Evolutionary conservation across 2,113 vertebrate species (phyloP), one percentile per base, ranked within the genome.

Genomic region (Hypanus sabinus): DNA sequence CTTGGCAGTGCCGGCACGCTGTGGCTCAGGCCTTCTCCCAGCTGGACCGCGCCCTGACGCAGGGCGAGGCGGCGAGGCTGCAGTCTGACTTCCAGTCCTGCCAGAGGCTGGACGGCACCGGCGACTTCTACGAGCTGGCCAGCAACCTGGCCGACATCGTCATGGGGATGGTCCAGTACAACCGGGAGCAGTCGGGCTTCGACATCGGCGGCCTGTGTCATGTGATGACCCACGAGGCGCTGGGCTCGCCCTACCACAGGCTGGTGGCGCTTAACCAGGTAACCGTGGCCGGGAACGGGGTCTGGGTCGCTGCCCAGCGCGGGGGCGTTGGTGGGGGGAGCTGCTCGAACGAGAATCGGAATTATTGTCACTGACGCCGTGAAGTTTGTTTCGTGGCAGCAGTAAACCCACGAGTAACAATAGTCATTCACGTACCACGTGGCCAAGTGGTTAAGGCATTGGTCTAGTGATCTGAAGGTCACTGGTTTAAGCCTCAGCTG

Each of bases 111-210:
- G 80, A 73, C 1, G 94, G 94, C 24, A 27, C 55, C 0, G 95
- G 96, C 0, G 97, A 98, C 95, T 95, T 95, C 94, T 94, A 94
- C 0, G 96, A 97, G 94, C 94, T 98, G 36, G 94, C 98, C 94
- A 95, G 95, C 94, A 97, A 95, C 94, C 94, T 98, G 94, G 97
- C 97, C 0, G 97, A 96, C 36, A 95, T 98, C 94, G 80, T 98
- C 94, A 97, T 97, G 95, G 97, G 96, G 22, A 94, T 96, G 0
- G 98, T 98, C 94, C 98, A 98, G 95, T 98, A 98, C 95, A 97
- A 98, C 55, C 95, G 96, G 70, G 97, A 97, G 94, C 94, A 94
- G 0, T 94, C 91, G 0, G 81, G 94, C n/a, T 94, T 95, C 94
- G 95, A 95, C 8, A 97, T 98, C 71, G 94, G 62, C 0, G 94